phyloP scores from a whole-genome alignment of 1,140 invertebrate species.

The Drosophila suzukii region DNA sequence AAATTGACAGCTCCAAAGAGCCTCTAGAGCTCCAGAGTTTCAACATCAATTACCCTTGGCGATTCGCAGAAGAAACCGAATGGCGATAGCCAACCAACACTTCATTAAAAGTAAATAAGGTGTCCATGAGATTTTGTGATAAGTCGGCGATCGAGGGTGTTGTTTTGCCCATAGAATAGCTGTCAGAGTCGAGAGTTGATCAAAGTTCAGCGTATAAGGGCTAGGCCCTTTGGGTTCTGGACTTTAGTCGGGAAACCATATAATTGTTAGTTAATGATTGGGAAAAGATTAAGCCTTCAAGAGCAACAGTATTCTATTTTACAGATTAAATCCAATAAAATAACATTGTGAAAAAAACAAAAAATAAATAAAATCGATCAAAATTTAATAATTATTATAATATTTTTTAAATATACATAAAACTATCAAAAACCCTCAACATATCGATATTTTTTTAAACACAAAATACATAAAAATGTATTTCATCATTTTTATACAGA shows the following conservation, averaged over 20 bases:
- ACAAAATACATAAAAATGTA: too few species aligned
- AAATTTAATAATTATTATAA: too few species aligned
- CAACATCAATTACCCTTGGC: slow-evolving; percentile 57
- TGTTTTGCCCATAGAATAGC: slow-evolving; percentile 7
- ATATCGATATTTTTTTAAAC: too few species aligned
- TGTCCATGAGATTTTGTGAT: slow-evolving; percentile 55
- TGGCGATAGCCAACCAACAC: slow-evolving; percentile 39
- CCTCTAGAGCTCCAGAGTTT: slow-evolving; percentile 22
- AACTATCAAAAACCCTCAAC: too few species aligned
- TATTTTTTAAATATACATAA: too few species aligned
- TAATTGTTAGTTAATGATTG: not conserved
- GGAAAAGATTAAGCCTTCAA: not conserved
- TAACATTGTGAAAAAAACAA: too few species aligned
- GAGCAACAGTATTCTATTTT: too few species aligned
- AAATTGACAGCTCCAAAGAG: slow-evolving; percentile 63
- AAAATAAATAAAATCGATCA: too few species aligned
- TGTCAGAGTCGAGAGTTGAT: not conserved
- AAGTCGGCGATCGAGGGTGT: slow-evolving; percentile 27
- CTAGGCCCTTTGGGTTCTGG: not conserved
- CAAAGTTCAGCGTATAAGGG: not conserved
- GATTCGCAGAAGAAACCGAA: slow-evolving; percentile 30
- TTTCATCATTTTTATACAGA: too few species aligned
- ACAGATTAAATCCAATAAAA: too few species aligned
- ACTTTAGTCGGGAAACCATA: not conserved
- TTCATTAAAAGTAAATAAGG: slow-evolving; percentile 79